Conservation (phyloP, 2,113 vertebrate species). For the Toxotes chatareus region DNA sequence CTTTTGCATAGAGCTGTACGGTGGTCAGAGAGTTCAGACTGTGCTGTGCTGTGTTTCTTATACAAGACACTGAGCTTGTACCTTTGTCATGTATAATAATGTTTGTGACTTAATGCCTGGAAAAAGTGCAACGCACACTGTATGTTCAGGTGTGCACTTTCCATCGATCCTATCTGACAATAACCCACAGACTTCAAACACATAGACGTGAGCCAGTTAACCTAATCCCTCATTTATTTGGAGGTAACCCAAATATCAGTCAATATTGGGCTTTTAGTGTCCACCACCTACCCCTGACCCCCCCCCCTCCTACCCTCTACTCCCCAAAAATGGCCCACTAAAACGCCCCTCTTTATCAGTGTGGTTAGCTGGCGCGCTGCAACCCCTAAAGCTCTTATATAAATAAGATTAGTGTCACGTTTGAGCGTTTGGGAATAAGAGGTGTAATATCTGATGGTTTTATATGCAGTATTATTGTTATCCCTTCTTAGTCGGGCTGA, state of each 20-base stretch:
- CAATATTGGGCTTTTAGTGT: slow-evolving; percentile 74
- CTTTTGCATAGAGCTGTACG: no score
- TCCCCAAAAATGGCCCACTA: slow-evolving; percentile 66
- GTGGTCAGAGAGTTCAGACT: neutral
- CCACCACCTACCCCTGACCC: slow-evolving; percentile 28
- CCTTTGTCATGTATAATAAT: neutral
- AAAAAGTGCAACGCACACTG: neutral
- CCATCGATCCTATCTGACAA: slow-evolving; percentile 39
- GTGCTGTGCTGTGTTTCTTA: neutral
- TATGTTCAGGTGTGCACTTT: neutral
- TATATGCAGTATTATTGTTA: slow-evolving; percentile 86
- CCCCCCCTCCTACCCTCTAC: slow-evolving; percentile 10
- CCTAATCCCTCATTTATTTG: slow-evolving; percentile 78
- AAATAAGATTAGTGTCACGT: slow-evolving; percentile 88
- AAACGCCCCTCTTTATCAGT: slow-evolving; percentile 81
- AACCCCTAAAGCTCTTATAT: slow-evolving; percentile 87
- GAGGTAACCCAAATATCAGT: slow-evolving; percentile 78
- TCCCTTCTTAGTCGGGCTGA: slow-evolving; percentile 83
- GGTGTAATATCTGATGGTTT: slow-evolving; percentile 87
- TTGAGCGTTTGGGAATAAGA: slow-evolving; percentile 83
- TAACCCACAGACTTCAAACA: slow-evolving; percentile 39
- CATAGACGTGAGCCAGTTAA: slow-evolving; percentile 59
- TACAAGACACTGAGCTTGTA: neutral
- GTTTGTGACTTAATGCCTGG: neutral
- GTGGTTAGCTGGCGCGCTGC: slow-evolving; percentile 69